phyloP scores from a whole-genome alignment of 2,888 invertebrate species.

The Conops quadrifasciatus region DNA sequence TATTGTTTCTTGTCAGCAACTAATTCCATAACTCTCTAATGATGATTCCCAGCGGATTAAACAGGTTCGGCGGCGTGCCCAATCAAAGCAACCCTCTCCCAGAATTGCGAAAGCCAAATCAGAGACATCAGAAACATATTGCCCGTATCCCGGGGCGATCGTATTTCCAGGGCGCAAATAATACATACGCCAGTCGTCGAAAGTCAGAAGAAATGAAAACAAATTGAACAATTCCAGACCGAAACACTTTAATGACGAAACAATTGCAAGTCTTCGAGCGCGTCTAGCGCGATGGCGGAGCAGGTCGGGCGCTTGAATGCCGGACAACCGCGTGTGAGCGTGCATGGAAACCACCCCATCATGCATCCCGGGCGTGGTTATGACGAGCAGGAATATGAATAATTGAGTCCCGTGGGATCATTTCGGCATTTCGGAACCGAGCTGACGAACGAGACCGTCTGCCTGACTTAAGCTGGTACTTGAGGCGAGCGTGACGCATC shows the following conservation, averaged over 20 bases:
- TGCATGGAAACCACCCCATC: background rate
- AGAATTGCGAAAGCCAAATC: slow-evolving; percentile 14
- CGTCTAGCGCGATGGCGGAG: background rate
- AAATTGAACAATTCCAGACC: slow-evolving; percentile 28
- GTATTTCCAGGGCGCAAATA: slow-evolving; percentile 21
- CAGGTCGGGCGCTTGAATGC: background rate
- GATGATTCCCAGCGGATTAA: slow-evolving; percentile 34
- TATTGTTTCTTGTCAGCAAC: slow-evolving; percentile 9
- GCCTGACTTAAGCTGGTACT: slow-evolving; percentile 20
- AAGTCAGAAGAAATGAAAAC: slow-evolving; percentile 30
- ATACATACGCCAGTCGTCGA: slow-evolving; percentile 30
- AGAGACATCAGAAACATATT: slow-evolving; percentile 24
- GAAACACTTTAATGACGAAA: slow-evolving; percentile 30
- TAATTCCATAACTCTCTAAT: slow-evolving; percentile 29
- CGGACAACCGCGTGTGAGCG: background rate
- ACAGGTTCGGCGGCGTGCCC: slow-evolving; percentile 23
- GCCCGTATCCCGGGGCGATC: slow-evolving; percentile 21
- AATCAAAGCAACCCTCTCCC: slow-evolving; percentile 31
- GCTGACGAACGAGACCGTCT: background rate
- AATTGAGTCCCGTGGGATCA: slow-evolving; percentile 34
- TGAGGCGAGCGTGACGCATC: slow-evolving; percentile 13
- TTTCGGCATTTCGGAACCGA: slow-evolving; percentile 20
- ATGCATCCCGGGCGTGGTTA: background rate
- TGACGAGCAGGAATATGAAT: slow-evolving; percentile 1
- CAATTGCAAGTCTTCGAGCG: slow-evolving; percentile 21